Conservation (phyloP, 1,140 invertebrate genomes). For the Anoplophora glabripennis region DNA sequence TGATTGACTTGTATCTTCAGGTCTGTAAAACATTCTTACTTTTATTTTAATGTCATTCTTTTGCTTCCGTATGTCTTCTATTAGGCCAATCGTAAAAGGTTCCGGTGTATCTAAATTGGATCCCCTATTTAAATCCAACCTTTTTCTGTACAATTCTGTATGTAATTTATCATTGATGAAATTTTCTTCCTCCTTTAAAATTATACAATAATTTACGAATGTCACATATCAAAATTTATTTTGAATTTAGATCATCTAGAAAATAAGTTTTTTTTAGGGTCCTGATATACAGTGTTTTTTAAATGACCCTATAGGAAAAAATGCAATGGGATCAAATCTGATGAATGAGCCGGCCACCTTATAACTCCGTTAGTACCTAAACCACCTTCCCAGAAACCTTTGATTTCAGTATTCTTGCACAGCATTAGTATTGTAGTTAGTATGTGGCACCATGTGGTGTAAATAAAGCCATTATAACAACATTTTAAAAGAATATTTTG, state of each 20-base stretch:
- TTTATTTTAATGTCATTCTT: conserved; percentile 62
- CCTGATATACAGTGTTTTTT: no score
- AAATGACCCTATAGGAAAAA: no score
- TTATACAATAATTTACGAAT: conserved; percentile 19
- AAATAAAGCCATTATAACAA: no score
- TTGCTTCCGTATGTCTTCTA: conserved; percentile 34
- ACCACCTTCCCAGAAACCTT: no score
- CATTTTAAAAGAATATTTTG: no score
- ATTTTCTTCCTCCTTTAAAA: conserved; percentile 60
- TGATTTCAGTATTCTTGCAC: no score
- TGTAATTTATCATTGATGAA: conserved; percentile 73
- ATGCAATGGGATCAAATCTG: no score
- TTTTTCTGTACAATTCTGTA: conserved; percentile 61
- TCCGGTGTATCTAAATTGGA: conserved; percentile 71
- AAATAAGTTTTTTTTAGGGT: conserved; percentile 49
- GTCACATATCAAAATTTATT: not conserved
- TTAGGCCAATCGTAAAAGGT: conserved; percentile 62
- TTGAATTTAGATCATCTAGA: not conserved
- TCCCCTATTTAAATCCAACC: conserved; percentile 55
- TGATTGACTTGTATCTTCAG: conserved; percentile 68
- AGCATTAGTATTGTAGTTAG: no score
- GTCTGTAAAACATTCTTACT: conserved; percentile 72
- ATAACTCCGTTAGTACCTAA: no score
- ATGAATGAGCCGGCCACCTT: no score
- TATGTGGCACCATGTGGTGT: no score